A percentile compares a stretch with the other conserved stretches of the same genome.
Conservation (phyloP, 2,797 vertebrate genomes). For the Lycodopsis pacificus region DNA sequence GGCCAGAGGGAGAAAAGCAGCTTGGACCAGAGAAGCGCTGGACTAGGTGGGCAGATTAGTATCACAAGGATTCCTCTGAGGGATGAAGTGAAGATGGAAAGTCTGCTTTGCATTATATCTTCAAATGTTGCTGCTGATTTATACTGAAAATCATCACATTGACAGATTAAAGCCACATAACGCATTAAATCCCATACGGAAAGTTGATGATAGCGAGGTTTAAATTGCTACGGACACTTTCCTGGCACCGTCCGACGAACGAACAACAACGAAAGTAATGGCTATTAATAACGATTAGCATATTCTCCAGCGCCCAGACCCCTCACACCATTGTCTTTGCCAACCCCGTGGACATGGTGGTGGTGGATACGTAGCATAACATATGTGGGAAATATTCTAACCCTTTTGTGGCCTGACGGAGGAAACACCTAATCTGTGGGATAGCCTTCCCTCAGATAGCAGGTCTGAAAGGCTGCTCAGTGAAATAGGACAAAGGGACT, state of each 20-base stretch:
- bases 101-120: constrained; percentile 69
- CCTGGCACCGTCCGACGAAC: constrained; percentile 31
- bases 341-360: constrained; percentile 58
- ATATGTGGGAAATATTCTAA: constrained; percentile 81
- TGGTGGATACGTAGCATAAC: constrained; percentile 68
- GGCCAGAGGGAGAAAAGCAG: constrained; percentile 52
- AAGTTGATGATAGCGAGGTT: constrained; percentile 27
- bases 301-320: constrained; percentile 49
- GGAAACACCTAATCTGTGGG: constrained; percentile 76
- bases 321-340: constrained; percentile 63
- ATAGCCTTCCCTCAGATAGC: constrained; percentile 70
- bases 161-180: constrained; percentile 26
- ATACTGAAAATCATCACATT: constrained; percentile 26
- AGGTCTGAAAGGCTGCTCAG: constrained; percentile 74
- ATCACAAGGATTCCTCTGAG: constrained; percentile 67
- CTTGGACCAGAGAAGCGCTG: constrained; percentile 56
- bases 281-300: constrained; percentile 67
- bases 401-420: constrained; percentile 70
- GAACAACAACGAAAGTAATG: constrained; percentile 54
- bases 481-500: constrained; percentile 74
- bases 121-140: constrained; percentile 64
- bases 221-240: constrained; percentile 43
- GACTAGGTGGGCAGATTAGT: constrained; percentile 70
- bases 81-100: constrained; percentile 74
- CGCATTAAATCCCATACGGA: constrained; percentile 7